Evolutionary conservation across 2,888 invertebrate species (phyloP).

Genomic region (Acleris holmiana): DNA sequence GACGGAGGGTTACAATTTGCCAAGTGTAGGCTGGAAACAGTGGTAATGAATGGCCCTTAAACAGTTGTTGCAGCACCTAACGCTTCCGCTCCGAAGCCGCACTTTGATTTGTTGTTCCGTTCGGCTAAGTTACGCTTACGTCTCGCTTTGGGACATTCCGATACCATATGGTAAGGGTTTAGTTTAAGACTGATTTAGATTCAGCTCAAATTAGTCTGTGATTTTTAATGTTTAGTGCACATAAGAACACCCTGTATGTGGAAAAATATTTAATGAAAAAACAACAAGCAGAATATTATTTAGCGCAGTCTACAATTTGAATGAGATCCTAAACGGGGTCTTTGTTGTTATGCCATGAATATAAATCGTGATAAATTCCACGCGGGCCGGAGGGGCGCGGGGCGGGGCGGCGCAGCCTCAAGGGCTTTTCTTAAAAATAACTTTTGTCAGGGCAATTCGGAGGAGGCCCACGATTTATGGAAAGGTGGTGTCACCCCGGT

Average conservation of each 20-base stretch:
- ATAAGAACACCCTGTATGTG: conserved; percentile 14
- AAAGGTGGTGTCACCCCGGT: conserved; percentile 83
- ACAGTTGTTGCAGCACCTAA: conserved; percentile 67
- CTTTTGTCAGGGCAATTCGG: conserved; percentile 84
- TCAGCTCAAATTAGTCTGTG: neutral
- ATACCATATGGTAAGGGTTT: conserved; percentile 64
- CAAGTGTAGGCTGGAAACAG: conserved; percentile 38
- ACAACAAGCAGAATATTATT: conserved; percentile 54
- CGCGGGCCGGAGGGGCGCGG: conserved; percentile 53
- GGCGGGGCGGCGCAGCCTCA: conserved; percentile 67
- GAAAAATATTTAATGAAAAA: conserved; percentile 26
- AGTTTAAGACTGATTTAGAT: conserved; percentile 16
- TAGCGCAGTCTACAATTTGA: conserved; percentile 70
- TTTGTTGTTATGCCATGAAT: conserved; percentile 84
- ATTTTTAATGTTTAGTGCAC: no score
- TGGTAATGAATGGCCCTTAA: conserved; percentile 66
- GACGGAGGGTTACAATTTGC: conserved; percentile 32
- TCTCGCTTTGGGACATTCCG: conserved; percentile 66
- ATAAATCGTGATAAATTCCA: conserved; percentile 87
- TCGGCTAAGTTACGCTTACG: conserved; percentile 71
- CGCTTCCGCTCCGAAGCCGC: conserved; percentile 76
- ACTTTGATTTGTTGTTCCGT: conserved; percentile 79
- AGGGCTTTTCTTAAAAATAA: conserved; percentile 85
- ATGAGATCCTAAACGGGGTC: conserved; percentile 77
- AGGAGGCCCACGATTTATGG: conserved; percentile 79